Conservation (phyloP, 2,888 invertebrate genomes). For the Brenthis hecate region DNA sequence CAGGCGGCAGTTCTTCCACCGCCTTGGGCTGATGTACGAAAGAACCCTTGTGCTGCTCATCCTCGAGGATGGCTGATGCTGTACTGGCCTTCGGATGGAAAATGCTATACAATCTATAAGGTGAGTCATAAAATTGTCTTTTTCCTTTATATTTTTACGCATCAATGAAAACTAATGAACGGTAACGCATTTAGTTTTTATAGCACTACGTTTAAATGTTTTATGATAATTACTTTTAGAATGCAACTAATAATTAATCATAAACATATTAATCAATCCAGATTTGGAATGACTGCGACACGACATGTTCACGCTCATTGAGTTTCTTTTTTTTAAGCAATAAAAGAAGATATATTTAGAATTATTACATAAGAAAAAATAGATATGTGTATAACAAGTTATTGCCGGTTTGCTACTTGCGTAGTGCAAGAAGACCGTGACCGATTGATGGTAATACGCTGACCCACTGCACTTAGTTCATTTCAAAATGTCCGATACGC, state of each 20-base stretch:
- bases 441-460: conserved; percentile 43
- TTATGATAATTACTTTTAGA: not conserved
- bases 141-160: conserved; percentile 9
- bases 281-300: too few species aligned
- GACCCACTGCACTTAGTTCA: conserved; percentile 41
- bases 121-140: conserved; percentile 53
- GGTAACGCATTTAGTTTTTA: conserved; percentile 5
- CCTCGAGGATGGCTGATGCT: conserved; percentile 93
- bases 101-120: conserved; percentile 94
- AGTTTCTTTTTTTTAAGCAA: too few species aligned
- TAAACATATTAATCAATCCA: too few species aligned
- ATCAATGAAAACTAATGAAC: conserved; percentile 12
- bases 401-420: conserved; percentile 26
- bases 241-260: too few species aligned
- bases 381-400: not conserved
- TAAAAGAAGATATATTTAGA: too few species aligned
- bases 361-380: conserved; percentile 4
- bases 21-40: conserved; percentile 91
- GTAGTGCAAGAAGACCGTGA: conserved; percentile 44
- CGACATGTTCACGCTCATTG: too few species aligned
- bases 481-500: conserved; percentile 28
- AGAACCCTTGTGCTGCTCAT: conserved; percentile 91
- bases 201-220: not conserved
- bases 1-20: conserved; percentile 88
- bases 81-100: conserved; percentile 91